A percentile compares a stretch with the other conserved stretches of the same genome.
Evolutionary conservation across 2,888 invertebrate genomes (phyloP).

Genomic region (Herminia tarsipennalis): DNA sequence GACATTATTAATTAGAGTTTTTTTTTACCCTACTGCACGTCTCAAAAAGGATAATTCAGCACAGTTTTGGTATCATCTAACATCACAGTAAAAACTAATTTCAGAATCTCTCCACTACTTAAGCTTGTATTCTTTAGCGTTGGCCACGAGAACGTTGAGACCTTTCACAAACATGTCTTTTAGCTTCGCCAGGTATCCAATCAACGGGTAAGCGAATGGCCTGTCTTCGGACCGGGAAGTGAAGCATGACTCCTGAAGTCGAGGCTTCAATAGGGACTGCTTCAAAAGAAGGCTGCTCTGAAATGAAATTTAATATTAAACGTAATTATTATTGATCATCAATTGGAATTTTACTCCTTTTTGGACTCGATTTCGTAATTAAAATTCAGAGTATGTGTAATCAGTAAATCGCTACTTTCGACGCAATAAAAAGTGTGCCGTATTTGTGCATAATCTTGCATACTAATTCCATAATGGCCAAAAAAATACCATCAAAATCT

Average conservation of each 20-base stretch:
- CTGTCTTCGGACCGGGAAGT: conserved; percentile 66
- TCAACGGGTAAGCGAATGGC: conserved; percentile 66
- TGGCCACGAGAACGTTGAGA: conserved; percentile 55
- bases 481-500: no score
- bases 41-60: no score
- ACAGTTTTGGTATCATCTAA: no score
- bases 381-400: neutral
- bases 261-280: conserved; percentile 60
- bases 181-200: conserved; percentile 60
- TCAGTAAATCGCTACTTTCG: neutral
- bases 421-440: neutral
- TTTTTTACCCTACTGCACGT: no score
- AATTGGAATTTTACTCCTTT: neutral
- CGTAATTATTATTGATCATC: no score
- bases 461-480: no score
- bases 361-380: neutral
- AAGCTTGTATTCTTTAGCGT: conserved; percentile 49
- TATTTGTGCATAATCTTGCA: no score
- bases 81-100: no score
- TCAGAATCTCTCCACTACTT: conserved; percentile 10
- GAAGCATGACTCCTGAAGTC: conserved; percentile 61
- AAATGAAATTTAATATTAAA: conserved; percentile 23
- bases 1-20: no score
- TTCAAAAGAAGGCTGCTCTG: conserved; percentile 68
- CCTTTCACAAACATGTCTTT: conserved; percentile 65